Conservation (phyloP, 2,113 vertebrate species). For the Terrapene triunguis region DNA sequence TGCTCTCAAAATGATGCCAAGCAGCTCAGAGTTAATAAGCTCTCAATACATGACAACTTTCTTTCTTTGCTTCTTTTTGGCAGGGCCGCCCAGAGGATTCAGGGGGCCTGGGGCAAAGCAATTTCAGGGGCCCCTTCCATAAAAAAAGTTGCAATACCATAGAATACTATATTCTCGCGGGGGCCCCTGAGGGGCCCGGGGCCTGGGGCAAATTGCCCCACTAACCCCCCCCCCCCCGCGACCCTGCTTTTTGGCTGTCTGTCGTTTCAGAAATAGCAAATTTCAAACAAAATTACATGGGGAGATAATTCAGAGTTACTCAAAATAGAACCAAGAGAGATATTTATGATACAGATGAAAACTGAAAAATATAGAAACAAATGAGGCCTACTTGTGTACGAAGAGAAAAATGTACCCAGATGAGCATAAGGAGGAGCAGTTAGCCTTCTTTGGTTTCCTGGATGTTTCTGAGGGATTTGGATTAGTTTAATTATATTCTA, state of each 20-base stretch:
- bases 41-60: neutral
- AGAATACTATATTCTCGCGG: too few relatives aligned
- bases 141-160: too few relatives aligned
- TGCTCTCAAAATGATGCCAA: neutral
- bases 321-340: rapidly evolving
- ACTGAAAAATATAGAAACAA: neutral
- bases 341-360: neutral
- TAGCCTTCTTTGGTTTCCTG: neutral
- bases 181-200: too few relatives aligned
- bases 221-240: too few relatives aligned
- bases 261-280: slow-evolving; percentile 25
- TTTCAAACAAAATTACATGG: rapidly evolving
- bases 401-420: neutral
- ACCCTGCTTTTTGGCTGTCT: neutral
- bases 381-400: rapidly evolving
- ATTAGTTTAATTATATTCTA: rapidly evolving
- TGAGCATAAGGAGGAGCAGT: rapidly evolving
- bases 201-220: too few relatives aligned
- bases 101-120: too few relatives aligned
- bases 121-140: too few relatives aligned
- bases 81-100: too few relatives aligned
- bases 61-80: neutral
- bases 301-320: neutral
- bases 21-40: slow-evolving; percentile 49
- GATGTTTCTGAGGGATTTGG: neutral